Evolutionary conservation across 1,140 invertebrate genomes (phyloP).

Genomic region (Pteromalus puparum): DNA sequence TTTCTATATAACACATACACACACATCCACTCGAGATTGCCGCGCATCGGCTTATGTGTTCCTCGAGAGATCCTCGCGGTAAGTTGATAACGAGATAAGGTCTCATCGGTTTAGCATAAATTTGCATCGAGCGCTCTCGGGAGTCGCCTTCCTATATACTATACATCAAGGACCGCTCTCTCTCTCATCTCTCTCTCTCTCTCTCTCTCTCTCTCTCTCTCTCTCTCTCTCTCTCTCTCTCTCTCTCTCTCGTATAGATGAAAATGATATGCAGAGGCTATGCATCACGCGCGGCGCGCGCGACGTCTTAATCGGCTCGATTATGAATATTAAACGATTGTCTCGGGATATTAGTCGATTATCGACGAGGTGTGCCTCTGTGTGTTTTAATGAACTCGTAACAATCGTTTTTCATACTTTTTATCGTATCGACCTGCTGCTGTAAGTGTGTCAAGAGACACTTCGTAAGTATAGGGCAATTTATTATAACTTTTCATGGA

Average conservation of each 20-base stretch:
- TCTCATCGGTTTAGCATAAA: conserved; percentile 39
- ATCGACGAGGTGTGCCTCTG: not conserved
- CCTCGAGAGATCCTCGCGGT: not conserved
- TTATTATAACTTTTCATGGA: too few species aligned
- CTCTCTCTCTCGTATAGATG: not conserved
- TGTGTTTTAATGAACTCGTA: not conserved
- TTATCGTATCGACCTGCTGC: too few species aligned
- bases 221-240: too few species aligned
- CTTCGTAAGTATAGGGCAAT: too few species aligned
- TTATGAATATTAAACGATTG: conserved; percentile 7
- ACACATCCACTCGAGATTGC: not conserved
- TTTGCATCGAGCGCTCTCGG: conserved; percentile 38
- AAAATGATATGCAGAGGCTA: not conserved
- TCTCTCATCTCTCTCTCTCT: too few species aligned
- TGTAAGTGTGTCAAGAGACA: too few species aligned
- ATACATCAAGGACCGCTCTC: not conserved
- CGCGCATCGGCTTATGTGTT: too few species aligned
- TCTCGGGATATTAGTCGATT: not conserved
- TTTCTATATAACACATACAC: not conserved
- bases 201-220: too few species aligned
- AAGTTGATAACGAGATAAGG: conserved; percentile 30
- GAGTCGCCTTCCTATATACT: not conserved
- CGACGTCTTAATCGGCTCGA: not conserved
- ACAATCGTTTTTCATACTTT: too few species aligned
- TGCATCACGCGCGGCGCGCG: not conserved